A percentile compares a stretch with the other conserved stretches of the same genome.
phyloP scores from a whole-genome alignment of 2,113 vertebrate species.

The Centropus unirufus region DNA sequence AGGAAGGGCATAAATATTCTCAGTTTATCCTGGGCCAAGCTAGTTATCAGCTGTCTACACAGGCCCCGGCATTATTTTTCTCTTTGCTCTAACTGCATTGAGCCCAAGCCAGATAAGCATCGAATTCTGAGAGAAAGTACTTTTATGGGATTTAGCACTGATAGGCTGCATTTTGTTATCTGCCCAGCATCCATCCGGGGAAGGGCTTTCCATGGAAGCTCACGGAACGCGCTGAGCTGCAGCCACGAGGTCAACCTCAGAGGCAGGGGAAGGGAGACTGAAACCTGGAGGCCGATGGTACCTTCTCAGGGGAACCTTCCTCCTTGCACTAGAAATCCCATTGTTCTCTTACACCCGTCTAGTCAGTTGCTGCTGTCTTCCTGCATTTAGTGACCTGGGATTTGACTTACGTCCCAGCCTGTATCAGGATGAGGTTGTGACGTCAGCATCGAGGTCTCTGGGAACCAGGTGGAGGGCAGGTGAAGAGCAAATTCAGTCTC shows the following conservation, averaged over 20 bases:
- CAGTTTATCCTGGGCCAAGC: neutral
- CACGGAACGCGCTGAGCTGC: neutral
- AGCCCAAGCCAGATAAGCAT: neutral
- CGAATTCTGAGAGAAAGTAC: neutral
- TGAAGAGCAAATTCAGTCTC: neutral
- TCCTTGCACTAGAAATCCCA: neutral
- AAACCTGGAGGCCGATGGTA: neutral
- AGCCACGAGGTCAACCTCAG: neutral
- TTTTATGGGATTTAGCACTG: neutral
- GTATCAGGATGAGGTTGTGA: rapidly evolving
- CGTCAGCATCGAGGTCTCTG: rapidly evolving
- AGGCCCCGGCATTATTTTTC: neutral
- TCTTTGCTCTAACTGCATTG: neutral
- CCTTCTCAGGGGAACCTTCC: neutral
- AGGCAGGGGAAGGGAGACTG: neutral
- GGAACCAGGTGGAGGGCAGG: neutral
- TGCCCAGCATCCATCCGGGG: neutral
- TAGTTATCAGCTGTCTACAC: neutral
- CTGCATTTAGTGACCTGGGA: neutral
- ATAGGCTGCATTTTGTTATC: neutral
- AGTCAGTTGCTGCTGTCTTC: rapidly evolving
- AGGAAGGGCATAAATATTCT: neutral
- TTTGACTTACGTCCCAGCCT: neutral
- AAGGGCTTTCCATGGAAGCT: neutral
- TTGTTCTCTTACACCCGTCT: rapidly evolving